Percentiles rank a stretch among this genome's conserved stretches.
These are phyloP conservation scores for Ceraclea dissimilis DNA, from an alignment of 2,888 invertebrate genomes.

Conservation along the genomic window DNA sequence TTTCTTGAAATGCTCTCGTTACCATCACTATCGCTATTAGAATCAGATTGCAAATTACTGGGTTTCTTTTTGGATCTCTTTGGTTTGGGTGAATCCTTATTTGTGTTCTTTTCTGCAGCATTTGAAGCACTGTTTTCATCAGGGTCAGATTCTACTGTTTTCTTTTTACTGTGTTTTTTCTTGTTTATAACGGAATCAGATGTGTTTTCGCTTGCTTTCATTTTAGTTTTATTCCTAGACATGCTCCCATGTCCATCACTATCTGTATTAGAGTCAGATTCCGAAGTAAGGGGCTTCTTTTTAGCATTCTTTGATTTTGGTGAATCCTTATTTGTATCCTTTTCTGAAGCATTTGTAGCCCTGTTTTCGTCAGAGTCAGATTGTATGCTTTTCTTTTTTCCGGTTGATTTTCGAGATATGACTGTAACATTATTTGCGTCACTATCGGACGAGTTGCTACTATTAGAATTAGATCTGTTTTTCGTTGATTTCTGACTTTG, in stretches of 20 bases:
- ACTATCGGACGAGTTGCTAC: neutral
- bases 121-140: too few relatives aligned
- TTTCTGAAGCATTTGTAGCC: too few relatives aligned
- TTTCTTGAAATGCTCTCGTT: too few relatives aligned
- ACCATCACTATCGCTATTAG: too few relatives aligned
- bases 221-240: neutral
- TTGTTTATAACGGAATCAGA: too few relatives aligned
- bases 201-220: neutral
- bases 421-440: neutral
- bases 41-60: neutral
- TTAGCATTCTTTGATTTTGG: neutral
- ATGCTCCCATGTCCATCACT: neutral
- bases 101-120: too few relatives aligned
- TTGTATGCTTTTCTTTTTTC: neutral
- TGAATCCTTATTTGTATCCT: neutral
- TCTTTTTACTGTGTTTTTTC: too few relatives aligned
- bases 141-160: too few relatives aligned
- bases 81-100: too few relatives aligned
- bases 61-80: too few relatives aligned
- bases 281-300: neutral
- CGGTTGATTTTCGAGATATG: neutral
- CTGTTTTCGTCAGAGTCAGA: neutral
- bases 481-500: neutral
- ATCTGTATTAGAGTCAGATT: conserved; percentile 8
- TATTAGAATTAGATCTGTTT: neutral